Conservation (phyloP, 2,113 vertebrate species). For the Syngnathoides biaculeatus region DNA sequence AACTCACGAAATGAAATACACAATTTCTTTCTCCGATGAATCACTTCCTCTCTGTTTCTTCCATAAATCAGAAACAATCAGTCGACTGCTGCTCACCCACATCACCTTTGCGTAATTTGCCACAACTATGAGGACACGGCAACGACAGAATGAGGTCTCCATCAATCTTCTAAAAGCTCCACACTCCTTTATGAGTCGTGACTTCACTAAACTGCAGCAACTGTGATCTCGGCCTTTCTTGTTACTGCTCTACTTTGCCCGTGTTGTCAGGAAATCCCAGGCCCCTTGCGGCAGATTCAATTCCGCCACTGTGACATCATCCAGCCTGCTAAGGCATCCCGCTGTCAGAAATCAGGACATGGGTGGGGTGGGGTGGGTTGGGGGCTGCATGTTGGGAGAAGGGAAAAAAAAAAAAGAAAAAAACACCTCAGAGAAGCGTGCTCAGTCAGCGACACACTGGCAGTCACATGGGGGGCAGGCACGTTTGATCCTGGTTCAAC, state of each 20-base stretch:
- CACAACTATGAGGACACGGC: neutral
- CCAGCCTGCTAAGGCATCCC: neutral
- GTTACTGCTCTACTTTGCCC: neutral
- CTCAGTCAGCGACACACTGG: constrained; percentile 27
- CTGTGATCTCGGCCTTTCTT: neutral
- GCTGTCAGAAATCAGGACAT: neutral
- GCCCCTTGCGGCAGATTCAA: constrained; percentile 14
- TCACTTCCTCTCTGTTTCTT: constrained; percentile 31
- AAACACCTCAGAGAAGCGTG: constrained; percentile 36
- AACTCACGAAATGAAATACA: neutral
- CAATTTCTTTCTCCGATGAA: constrained; percentile 11
- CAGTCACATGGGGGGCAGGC: neutral
- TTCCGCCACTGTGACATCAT: constrained; percentile 35
- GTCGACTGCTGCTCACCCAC: constrained; percentile 10
- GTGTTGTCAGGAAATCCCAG: constrained; percentile 12
- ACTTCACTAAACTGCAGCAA: neutral
- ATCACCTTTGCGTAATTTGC: neutral
- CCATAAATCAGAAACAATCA: constrained; percentile 22
- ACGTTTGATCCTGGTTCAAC: constrained; percentile 14
- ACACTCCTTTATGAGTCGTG: constrained; percentile 8
- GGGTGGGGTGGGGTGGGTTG: neutral
- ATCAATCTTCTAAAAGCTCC: neutral
- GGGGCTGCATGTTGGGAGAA: constrained; percentile 7
- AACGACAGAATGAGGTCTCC: neutral
- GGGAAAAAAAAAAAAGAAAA: neutral